Base-by-base conservation (phyloP, 2,113 vertebrate species). In the Brachyhypopomus gauderio region DNA sequence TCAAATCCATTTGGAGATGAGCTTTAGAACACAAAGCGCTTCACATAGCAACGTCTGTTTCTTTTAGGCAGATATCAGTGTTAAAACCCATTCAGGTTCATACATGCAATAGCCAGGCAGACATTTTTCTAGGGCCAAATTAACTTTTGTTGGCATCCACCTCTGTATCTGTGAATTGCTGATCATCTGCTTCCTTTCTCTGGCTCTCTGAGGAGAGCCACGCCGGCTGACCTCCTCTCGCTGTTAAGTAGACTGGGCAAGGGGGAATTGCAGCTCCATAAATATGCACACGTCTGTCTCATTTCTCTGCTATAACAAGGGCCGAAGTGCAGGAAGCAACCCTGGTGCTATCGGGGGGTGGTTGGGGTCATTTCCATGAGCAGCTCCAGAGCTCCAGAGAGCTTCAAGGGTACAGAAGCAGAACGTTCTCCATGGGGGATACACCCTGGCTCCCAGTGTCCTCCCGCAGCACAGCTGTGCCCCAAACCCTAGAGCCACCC, bases 361-460 rank as follows among this genome's bases (percentile, higher is more conserved):
- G n/a, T 70, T 48, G 80, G 80, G 23, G 30, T 81, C 77, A 76
- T 56, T 69, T 84, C 45, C 38, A 14, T 63, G 45, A 77, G 74
- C 58, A 55, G 72, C 67, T 64, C 77, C 62, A 55, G 74, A 77
- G n/a, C n/a, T n/a, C n/a, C n/a, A n/a, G 75, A 66, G 77, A 71
- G 25, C 56, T 85, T 90, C 88, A 91, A 91, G 83, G 88, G 78
- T 86, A 87, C 48, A 84, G 79, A 88, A 87, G 82, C 85, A 81
- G 89, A 85, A 85, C 77, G 67, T 85, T 83, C 7, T 77, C 79
- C 19, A 23, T 19, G 3, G 27, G 36, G 41, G 3, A 30, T 59
- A 72, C 41, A 52, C n/a, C 66, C 78, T 76, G 48, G 27, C 19
- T 22, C 66, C 78, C 75, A 55, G 27, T 17, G 55, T 48, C 63